These are phyloP conservation scores for Hypolimnas misippus DNA, from an alignment of 2,888 invertebrate genomes.

Conservation along the genomic window DNA sequence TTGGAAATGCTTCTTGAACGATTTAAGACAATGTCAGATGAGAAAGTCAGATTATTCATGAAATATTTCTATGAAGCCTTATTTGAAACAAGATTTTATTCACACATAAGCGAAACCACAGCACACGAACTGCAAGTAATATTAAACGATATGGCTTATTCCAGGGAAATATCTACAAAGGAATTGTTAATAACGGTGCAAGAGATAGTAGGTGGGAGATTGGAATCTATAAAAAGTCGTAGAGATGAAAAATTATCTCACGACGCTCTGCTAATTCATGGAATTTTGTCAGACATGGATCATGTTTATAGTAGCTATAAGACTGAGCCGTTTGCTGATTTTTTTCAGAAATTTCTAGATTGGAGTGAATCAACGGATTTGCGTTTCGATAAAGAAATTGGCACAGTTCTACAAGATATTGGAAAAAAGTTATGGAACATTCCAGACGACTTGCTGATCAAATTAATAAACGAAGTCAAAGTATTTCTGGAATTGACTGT, in stretches of 20 bases:
- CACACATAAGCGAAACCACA: conserved; percentile 51
- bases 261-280: conserved; percentile 58
- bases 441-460: conserved; percentile 51
- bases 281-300: conserved; percentile 69
- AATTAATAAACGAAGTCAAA: conserved; percentile 59
- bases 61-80: conserved; percentile 48
- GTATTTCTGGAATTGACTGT: conserved; percentile 65
- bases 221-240: conserved; percentile 42
- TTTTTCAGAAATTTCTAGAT: conserved; percentile 51
- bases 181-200: conserved; percentile 54
- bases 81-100: conserved; percentile 54
- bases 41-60: conserved; percentile 52
- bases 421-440: conserved; percentile 44
- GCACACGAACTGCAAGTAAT: conserved; percentile 60
- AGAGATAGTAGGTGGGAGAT: conserved; percentile 53
- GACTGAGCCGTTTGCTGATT: conserved; percentile 54
- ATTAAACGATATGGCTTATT: conserved; percentile 64
- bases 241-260: conserved; percentile 44
- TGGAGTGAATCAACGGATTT: conserved; percentile 45
- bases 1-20: conserved; percentile 52
- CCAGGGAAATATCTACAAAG: conserved; percentile 55
- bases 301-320: conserved; percentile 56
- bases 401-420: conserved; percentile 51
- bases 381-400: conserved; percentile 47
- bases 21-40: conserved; percentile 49